These are phyloP conservation scores for Drosophila greeni DNA, from an alignment of 2,888 invertebrate genomes.

Conservation along the genomic window DNA sequence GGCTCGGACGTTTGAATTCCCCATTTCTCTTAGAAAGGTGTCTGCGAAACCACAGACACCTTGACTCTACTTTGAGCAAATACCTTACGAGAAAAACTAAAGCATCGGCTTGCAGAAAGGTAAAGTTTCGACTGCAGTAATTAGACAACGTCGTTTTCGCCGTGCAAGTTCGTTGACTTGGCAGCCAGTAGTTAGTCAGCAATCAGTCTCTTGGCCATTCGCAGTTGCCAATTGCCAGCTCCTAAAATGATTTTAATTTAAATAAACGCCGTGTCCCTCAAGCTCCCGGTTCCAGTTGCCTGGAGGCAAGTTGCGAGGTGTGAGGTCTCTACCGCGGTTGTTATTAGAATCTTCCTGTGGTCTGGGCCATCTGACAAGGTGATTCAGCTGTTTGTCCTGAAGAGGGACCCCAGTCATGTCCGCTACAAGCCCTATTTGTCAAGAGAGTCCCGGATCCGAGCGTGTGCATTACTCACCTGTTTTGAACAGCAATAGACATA, in stretches of 20 bases:
- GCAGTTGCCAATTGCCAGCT: slow-evolving; percentile 7
- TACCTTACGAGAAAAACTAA: neutral
- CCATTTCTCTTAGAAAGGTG: slow-evolving; percentile 8
- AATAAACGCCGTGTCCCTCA: slow-evolving; percentile 9
- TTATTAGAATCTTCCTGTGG: slow-evolving; percentile 28
- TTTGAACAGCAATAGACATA: slow-evolving; percentile 74
- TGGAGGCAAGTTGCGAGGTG: neutral
- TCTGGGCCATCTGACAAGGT: neutral
- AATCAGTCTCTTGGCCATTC: neutral
- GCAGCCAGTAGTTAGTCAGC: neutral
- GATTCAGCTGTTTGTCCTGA: slow-evolving; percentile 27
- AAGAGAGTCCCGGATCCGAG: neutral
- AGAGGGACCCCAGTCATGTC: neutral
- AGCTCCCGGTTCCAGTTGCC: neutral
- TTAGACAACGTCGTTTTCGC: neutral
- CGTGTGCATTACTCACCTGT: slow-evolving; percentile 71
- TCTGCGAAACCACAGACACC: neutral
- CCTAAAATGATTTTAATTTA: slow-evolving; percentile 8
- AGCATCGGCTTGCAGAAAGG: neutral
- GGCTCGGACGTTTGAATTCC: neutral
- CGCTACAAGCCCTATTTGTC: neutral
- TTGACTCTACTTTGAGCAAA: neutral
- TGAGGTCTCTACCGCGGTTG: slow-evolving; percentile 7
- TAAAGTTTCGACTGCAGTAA: slow-evolving; percentile 5
- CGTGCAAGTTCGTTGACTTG: slow-evolving; percentile 19